Base-by-base conservation (phyloP, 1,140 invertebrate genomes). In the Amyelois transitella region DNA sequence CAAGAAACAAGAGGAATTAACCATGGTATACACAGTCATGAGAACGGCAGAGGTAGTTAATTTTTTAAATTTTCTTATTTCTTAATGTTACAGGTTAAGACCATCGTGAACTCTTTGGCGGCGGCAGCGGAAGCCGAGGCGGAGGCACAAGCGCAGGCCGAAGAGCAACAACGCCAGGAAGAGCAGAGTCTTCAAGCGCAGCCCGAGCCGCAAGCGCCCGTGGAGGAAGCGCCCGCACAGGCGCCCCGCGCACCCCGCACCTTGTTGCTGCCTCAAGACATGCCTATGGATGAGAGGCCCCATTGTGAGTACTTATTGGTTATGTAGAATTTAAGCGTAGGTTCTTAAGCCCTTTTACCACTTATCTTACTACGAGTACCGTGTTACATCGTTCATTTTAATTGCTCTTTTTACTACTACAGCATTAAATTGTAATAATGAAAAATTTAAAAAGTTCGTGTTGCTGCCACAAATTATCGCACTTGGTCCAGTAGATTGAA, bases 51-150 rank as follows among this genome's bases (percentile, higher is more conserved):
- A n/a, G n/a, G n/a, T n/a, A n/a, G n/a, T n/a, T n/a, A n/a, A n/a
- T n/a, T n/a, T n/a, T n/a, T n/a, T n/a, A n/a, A n/a, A n/a, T n/a
- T n/a, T n/a, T n/a, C n/a, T n/a, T n/a, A n/a, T n/a, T n/a, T n/a
- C n/a, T n/a, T n/a, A n/a, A n/a, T n/a, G 0, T 14, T 38, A 2
- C 55, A 87, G 84, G 77, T 87, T 44, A 87, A 87, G 55, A 87
- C 80, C 3, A 85, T 87, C 51, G 79, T 87, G 54, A 84, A 84
- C 69, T 82, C 79, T 0, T 52, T 85, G 51, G 79, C 78, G 17
- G 81, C 81, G 5, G 81, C 77, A 24, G 72, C 70, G 0, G 75
- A 74, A 24, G 72, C 67, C 1, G 72, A 75, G 49, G 73, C 64
- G 1, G 70, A 74, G 47, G 65, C 70, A 18, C 70, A 71, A 12